Evolutionary conservation across 2,888 invertebrate species (phyloP), one percentile per base, ranked within the genome.

Genomic region (Sarcophaga carnaria): DNA sequence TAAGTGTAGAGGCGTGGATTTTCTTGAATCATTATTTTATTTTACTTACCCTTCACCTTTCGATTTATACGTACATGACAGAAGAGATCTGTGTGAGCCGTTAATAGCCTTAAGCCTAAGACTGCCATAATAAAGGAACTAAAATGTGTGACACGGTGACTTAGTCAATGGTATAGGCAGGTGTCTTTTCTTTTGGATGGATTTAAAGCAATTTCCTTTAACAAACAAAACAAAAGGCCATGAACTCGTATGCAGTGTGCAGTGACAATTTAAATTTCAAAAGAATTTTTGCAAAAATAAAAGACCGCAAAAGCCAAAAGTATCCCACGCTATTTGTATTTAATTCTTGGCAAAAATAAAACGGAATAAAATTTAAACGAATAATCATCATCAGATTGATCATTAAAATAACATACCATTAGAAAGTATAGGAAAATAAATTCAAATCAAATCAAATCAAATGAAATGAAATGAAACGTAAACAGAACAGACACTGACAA

Each of bases 11-110:
- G 86, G 86, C 86, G 88, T 86, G 72, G 81, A 86, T 86, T 86
- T 86, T 84, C 86, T 69, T 82, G 86, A 84, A 80, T 86, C 81
- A 88, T 83, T 88, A 86, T 81, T 79, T 77, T 76, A 81, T 76
- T 83, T 77, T 47, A 78, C 83, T 71, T 37, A 37, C 37, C 37
- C 37, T 83, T 81, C 69, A 81, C 86, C 86, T 37, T 37, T 37
- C 10, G 37, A 37, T 10, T 10, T 37, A 27, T 27, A 37, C 37
- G 1, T 37, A 37, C 37, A 37, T 37, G 37, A 37, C 8, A 8
- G 37, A 14, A 2, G 2, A n/a, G n/a, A 59, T 17, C 17, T 17
- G 3, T 59, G 59, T 59, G n/a, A 17, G 59, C n/a, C 59, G 2
- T 59, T 14, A 59, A n/a, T 59, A 67, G 37, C 47, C 67, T 11